phyloP scores from a whole-genome alignment of 2,888 invertebrate species.

The Dolichopus griseipennis region DNA sequence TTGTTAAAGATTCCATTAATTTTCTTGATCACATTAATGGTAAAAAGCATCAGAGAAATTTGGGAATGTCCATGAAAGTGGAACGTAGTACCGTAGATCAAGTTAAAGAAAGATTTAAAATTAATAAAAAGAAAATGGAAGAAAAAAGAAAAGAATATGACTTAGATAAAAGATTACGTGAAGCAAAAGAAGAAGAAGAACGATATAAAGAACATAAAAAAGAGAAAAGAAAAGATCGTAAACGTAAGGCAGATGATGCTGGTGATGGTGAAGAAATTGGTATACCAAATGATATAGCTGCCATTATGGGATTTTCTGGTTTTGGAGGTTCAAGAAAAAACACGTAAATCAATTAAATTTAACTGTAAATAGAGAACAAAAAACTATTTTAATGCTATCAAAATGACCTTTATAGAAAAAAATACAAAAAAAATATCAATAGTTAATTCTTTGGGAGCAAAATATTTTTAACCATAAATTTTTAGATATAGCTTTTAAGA shows the following conservation, averaged over 20 bases:
- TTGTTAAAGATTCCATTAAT: conserved; percentile 98
- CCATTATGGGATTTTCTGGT: conserved; percentile 92
- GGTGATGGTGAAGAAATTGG: conserved; percentile 45
- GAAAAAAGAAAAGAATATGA: conserved; percentile 96
- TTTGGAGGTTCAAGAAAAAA: conserved; percentile 77
- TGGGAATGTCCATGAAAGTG: conserved; percentile 98
- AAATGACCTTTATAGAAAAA: neutral
- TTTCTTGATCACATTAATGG: conserved; percentile 99
- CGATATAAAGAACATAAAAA: conserved; percentile 78
- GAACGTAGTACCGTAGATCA: conserved; percentile 91
- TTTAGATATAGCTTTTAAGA: neutral
- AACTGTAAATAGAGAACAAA: too few relatives aligned
- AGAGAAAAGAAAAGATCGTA: conserved; percentile 82
- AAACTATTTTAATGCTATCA: neutral
- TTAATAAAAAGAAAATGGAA: conserved; percentile 87
- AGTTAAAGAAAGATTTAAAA: conserved; percentile 81
- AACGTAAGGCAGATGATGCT: conserved; percentile 64
- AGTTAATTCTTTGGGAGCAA: neutral
- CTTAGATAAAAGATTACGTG: conserved; percentile 78
- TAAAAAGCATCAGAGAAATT: conserved; percentile 96
- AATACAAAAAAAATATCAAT: neutral
- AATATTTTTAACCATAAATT: neutral
- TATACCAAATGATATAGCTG: conserved; percentile 62
- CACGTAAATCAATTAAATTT: conserved; percentile 26
- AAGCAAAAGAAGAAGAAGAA: conserved; percentile 93